A percentile compares a stretch with the other conserved stretches of the same genome.
Conservation (phyloP, 2,797 vertebrate species). For the Moxostoma hubbsi region DNA sequence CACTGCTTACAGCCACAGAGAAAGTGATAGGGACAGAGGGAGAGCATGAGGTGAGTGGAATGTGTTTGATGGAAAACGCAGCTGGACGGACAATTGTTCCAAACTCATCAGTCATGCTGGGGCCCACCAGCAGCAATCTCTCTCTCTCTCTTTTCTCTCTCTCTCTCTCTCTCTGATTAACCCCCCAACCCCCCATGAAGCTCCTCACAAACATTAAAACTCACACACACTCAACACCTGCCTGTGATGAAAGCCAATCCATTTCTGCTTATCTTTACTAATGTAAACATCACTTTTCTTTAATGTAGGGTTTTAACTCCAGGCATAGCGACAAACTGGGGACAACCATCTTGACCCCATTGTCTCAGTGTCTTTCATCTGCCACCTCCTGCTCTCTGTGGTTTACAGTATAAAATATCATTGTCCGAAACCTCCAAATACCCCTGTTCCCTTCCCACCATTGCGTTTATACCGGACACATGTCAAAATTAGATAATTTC, state of each 20-base stretch:
- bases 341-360: constrained; percentile 6
- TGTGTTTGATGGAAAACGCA: constrained; percentile 86
- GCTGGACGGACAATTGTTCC: constrained; percentile 84
- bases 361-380: constrained; percentile 35
- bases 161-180: neutral
- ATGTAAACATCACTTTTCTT: constrained; percentile 51
- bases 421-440: too few species aligned
- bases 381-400: constrained; percentile 18
- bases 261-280: constrained; percentile 46
- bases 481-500: too few species aligned
- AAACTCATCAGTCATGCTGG: constrained; percentile 82
- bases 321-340: neutral
- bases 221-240: constrained; percentile 54
- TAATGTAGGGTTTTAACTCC: constrained; percentile 50
- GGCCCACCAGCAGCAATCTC: constrained; percentile 77
- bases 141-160: constrained; percentile 34
- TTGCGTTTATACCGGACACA: too few species aligned
- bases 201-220: constrained; percentile 32
- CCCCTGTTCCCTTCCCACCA: neutral
- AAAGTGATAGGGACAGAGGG: constrained; percentile 67
- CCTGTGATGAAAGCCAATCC: constrained; percentile 56
- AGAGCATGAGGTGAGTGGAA: constrained; percentile 83
- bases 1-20: constrained; percentile 68
- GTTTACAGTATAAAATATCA: neutral
- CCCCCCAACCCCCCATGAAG: constrained; percentile 50